These are phyloP conservation scores for Linepithema humile DNA, from an alignment of 1,140 invertebrate species.

Conservation along the genomic window DNA sequence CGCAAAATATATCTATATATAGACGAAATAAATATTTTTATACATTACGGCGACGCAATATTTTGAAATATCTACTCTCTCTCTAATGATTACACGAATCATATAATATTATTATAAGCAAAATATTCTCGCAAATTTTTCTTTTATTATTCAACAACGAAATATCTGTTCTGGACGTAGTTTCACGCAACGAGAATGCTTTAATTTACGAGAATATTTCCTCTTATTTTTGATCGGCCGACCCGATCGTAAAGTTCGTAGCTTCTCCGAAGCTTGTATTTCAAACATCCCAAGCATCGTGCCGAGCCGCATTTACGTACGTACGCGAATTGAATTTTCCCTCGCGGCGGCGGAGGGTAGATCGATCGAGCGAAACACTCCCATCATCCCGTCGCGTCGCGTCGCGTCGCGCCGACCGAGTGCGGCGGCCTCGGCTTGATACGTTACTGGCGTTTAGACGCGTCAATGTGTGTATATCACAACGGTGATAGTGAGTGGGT, in stretches of 20 bases:
- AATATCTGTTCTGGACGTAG: not conserved
- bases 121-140: not conserved
- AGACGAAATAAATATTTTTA: not conserved
- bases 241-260: not conserved
- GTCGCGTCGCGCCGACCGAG: not conserved
- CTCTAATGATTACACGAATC: too few relatives aligned
- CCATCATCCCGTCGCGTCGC: conserved; percentile 6
- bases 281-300: not conserved
- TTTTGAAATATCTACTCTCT: not conserved
- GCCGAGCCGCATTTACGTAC: not conserved
- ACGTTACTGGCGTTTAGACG: conserved; percentile 62
- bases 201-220: not conserved
- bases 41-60: not conserved
- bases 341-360: conserved; percentile 11
- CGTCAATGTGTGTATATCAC: conserved; percentile 54
- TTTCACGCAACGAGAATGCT: not conserved
- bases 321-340: conserved; percentile 59
- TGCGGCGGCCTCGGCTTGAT: conserved; percentile 24
- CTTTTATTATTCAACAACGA: not conserved
- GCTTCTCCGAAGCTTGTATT: not conserved
- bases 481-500: conserved; percentile 51
- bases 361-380: conserved; percentile 66
- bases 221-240: not conserved
- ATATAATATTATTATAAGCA: not conserved
- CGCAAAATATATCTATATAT: conserved; percentile 10